phyloP scores from a whole-genome alignment of 2,797 vertebrate species.

The Semotilus atromaculatus region DNA sequence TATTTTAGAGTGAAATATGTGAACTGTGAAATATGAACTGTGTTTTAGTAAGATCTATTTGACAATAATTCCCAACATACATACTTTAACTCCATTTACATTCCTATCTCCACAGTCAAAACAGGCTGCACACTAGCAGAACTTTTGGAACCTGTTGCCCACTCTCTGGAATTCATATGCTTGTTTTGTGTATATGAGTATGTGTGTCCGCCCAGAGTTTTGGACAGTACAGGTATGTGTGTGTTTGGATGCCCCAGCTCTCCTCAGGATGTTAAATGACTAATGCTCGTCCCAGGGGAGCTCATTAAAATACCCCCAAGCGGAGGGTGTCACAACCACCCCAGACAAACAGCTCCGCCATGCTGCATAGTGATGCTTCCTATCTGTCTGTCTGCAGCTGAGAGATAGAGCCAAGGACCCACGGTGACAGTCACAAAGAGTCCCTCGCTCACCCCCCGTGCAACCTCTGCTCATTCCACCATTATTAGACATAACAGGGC shows the following conservation, averaged over 20 bases:
- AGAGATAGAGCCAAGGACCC: constrained; percentile 47
- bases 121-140: background rate
- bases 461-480: constrained; percentile 35
- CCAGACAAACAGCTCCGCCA: constrained; percentile 71
- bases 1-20: background rate
- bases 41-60: background rate
- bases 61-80: background rate
- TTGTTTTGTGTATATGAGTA: constrained; percentile 26
- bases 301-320: constrained; percentile 78
- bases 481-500: constrained; percentile 53
- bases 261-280: constrained; percentile 70
- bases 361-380: constrained; percentile 77
- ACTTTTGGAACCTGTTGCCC: constrained; percentile 5
- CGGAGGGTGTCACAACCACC: constrained; percentile 70
- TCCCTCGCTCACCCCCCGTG: constrained; percentile 5
- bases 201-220: constrained; percentile 36
- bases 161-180: background rate
- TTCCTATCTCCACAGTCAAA: background rate
- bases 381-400: constrained; percentile 53
- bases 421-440: constrained; percentile 38
- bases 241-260: constrained; percentile 58
- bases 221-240: constrained; percentile 9
- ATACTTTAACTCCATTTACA: background rate
- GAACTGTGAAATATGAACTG: background rate
- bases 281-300: constrained; percentile 70